These are phyloP conservation scores for Agelaius tricolor DNA, from an alignment of 2,113 vertebrate species.

Conservation along the genomic window DNA sequence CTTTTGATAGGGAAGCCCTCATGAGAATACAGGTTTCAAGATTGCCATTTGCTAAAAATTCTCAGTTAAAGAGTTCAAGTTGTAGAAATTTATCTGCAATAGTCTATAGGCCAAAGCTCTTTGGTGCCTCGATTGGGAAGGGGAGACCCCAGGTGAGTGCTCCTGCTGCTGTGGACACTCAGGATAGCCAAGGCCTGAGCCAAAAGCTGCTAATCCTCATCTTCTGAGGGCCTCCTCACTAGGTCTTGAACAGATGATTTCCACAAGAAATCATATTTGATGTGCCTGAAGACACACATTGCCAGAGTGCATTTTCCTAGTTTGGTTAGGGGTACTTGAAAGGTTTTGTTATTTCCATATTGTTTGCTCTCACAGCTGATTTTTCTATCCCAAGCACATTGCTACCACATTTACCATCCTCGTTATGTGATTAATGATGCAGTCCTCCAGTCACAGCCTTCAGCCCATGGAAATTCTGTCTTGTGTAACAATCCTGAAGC, in stretches of 20 bases:
- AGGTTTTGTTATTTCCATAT: background rate
- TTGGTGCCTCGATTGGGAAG: background rate
- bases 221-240: background rate
- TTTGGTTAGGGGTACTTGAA: background rate
- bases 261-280: background rate
- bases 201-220: background rate
- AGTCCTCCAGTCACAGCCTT: background rate
- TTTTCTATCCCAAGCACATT: background rate
- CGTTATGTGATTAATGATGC: accelerated
- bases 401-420: background rate
- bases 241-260: background rate
- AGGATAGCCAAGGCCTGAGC: background rate
- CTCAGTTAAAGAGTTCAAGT: background rate
- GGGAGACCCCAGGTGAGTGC: background rate
- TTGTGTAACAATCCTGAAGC: accelerated
- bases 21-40: background rate
- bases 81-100: background rate
- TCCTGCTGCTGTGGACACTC: accelerated
- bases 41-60: background rate
- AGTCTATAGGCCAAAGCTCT: background rate
- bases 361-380: background rate
- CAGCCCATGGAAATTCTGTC: background rate
- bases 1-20: background rate
- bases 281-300: background rate
- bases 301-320: background rate